phyloP scores from a whole-genome alignment of 2,888 invertebrate genomes.

The Cryptus armator region DNA sequence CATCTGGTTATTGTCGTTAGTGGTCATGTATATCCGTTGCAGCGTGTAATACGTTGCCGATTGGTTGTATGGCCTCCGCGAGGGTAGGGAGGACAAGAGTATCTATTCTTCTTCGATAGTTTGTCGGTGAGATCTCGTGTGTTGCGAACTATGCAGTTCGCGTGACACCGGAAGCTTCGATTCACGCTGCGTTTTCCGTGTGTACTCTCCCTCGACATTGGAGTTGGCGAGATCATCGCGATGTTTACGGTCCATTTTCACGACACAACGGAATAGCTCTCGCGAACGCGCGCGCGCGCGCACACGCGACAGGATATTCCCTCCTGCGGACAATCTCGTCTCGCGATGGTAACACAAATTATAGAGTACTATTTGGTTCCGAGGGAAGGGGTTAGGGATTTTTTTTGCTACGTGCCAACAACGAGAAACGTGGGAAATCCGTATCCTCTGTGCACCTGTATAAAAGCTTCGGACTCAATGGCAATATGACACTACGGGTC shows the following conservation, averaged over 20 bases:
- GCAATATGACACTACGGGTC: constrained; percentile 66
- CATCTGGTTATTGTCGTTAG: constrained; percentile 41
- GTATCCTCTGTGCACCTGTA: constrained; percentile 18
- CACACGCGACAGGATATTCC: constrained; percentile 51
- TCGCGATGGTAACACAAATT: background rate
- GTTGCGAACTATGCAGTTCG: constrained; percentile 3
- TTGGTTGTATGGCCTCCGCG: background rate
- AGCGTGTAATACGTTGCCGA: constrained; percentile 28
- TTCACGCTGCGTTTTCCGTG: constrained; percentile 33
- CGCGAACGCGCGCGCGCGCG: constrained; percentile 11
- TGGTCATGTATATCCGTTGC: constrained; percentile 55
- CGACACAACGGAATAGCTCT: constrained; percentile 63
- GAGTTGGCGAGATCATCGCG: constrained; percentile 51
- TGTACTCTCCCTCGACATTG: constrained; percentile 39
- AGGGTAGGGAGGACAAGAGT: background rate
- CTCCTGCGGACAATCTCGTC: constrained; percentile 8
- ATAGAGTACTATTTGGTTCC: background rate
- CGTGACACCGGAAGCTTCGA: constrained; percentile 57
- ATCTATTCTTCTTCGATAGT: constrained; percentile 22
- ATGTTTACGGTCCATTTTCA: constrained; percentile 73
- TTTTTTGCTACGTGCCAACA: constrained; percentile 50
- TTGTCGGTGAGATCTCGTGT: constrained; percentile 8
- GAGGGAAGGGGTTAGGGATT: constrained; percentile 56
- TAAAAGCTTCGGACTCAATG: constrained; percentile 62
- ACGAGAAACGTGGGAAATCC: constrained; percentile 42